A percentile compares a stretch with the other conserved stretches of the same genome.
These are phyloP conservation scores for Loripinus fragilis DNA, from an alignment of 2,888 invertebrate species.

Conservation along the genomic window DNA sequence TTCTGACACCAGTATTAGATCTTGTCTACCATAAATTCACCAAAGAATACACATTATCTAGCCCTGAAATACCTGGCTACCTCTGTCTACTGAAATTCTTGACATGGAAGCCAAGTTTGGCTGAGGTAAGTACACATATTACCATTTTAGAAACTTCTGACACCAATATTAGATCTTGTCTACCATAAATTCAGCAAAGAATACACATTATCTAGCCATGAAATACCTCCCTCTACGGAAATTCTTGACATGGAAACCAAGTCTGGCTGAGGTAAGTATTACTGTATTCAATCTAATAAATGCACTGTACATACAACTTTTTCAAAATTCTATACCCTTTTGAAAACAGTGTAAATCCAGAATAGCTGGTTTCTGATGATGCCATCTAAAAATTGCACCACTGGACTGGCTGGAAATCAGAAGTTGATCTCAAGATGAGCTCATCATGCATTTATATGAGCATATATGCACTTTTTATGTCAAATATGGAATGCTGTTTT, in stretches of 20 bases:
- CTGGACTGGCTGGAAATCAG: too few species aligned
- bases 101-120: slow-evolving; percentile 64
- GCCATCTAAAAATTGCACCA: too few species aligned
- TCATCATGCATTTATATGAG: too few species aligned
- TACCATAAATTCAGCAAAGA: slow-evolving; percentile 49
- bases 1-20: slow-evolving; percentile 64
- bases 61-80: slow-evolving; percentile 51
- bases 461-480: too few species aligned
- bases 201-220: slow-evolving; percentile 55
- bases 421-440: too few species aligned
- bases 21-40: slow-evolving; percentile 46
- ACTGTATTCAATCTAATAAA: too few species aligned
- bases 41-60: slow-evolving; percentile 55
- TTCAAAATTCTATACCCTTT: too few species aligned
- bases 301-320: too few species aligned
- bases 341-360: too few species aligned
- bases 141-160: too few species aligned
- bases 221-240: slow-evolving; percentile 57
- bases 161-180: slow-evolving; percentile 61
- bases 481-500: too few species aligned
- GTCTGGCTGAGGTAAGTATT: slow-evolving; percentile 72
- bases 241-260: slow-evolving; percentile 71
- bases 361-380: too few species aligned
- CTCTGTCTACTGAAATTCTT: slow-evolving; percentile 72
- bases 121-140: slow-evolving; percentile 73